Conservation (phyloP, 2,888 invertebrate species). For the Eugnorisma glareosa region DNA sequence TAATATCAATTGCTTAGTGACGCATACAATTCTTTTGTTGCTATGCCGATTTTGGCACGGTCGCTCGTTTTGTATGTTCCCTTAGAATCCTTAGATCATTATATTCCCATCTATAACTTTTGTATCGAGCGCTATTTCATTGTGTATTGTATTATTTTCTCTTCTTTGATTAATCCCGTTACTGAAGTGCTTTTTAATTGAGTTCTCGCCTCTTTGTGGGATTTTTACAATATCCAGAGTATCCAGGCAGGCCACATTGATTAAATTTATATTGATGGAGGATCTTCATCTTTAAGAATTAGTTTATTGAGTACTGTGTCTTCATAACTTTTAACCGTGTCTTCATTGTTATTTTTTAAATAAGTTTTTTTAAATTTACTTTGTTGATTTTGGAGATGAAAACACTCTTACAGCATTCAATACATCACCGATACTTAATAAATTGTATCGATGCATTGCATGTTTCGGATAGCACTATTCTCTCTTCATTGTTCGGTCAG, state of each 20-base stretch:
- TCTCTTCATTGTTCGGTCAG: too few species aligned
- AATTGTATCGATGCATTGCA: not conserved
- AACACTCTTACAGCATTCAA: not conserved
- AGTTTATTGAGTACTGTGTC: not conserved
- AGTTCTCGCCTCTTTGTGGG: constrained; percentile 1
- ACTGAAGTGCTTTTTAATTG: constrained; percentile 23
- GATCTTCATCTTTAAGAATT: constrained; percentile 8
- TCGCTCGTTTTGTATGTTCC: not conserved
- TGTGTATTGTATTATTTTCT: constrained; percentile 26
- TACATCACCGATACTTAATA: not conserved
- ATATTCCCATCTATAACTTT: constrained; percentile 26
- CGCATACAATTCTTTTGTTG: not conserved
- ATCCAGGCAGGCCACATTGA: constrained; percentile 10
- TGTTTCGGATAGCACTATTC: too few species aligned
- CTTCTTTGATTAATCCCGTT: constrained; percentile 7
- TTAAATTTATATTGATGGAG: constrained; percentile 17
- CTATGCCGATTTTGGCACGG: not conserved
- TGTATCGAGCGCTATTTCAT: constrained; percentile 2
- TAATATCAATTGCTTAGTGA: not conserved
- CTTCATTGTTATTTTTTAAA: not conserved
- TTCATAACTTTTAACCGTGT: not conserved
- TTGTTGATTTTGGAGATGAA: not conserved
- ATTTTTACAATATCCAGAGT: constrained; percentile 10
- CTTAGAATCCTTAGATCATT: not conserved
- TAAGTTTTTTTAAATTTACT: not conserved